Percentiles rank a stretch among this genome's conserved stretches.
phyloP scores from a whole-genome alignment of 2,888 invertebrate species.

The Vesta saturnalis region DNA sequence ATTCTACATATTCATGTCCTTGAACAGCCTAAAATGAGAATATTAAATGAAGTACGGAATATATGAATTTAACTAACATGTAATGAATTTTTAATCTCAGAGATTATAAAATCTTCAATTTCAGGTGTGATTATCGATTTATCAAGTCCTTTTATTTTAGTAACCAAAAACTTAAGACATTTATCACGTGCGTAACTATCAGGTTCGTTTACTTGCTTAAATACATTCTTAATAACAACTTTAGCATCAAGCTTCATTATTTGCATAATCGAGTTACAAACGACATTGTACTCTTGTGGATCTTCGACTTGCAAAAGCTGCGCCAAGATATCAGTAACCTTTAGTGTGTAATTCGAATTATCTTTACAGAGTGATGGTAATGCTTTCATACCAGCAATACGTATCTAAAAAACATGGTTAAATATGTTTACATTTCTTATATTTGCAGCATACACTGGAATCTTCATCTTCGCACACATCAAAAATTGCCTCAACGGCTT shows the following conservation, averaged over 20 bases:
- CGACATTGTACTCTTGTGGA: conserved; percentile 82
- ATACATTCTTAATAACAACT: conserved; percentile 68
- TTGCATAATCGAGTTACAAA: conserved; percentile 83
- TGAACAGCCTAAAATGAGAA: conserved; percentile 76
- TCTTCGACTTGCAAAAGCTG: conserved; percentile 92
- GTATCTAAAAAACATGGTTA: conserved; percentile 70
- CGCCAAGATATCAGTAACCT: conserved; percentile 91
- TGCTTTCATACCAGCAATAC: conserved; percentile 94
- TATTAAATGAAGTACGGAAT: background rate
- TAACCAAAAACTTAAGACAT: conserved; percentile 87
- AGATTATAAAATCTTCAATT: conserved; percentile 84
- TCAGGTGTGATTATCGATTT: conserved; percentile 83
- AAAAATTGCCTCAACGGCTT: conserved; percentile 90
- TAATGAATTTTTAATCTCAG: conserved; percentile 86
- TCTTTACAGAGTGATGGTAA: conserved; percentile 89
- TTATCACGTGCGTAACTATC: conserved; percentile 84
- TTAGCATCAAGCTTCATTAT: conserved; percentile 79
- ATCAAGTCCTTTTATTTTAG: conserved; percentile 82
- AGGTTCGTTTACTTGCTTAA: conserved; percentile 69
- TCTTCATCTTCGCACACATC: conserved; percentile 97
- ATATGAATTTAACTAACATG: conserved; percentile 47
- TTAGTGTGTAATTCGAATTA: conserved; percentile 81
- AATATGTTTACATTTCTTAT: background rate
- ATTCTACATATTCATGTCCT: conserved; percentile 89
- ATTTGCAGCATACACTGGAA: conserved; percentile 74